A percentile compares a stretch with the other conserved stretches of the same genome.
Evolutionary conservation across 2,797 vertebrate species (phyloP).

Genomic region (Chelonia mydas): DNA sequence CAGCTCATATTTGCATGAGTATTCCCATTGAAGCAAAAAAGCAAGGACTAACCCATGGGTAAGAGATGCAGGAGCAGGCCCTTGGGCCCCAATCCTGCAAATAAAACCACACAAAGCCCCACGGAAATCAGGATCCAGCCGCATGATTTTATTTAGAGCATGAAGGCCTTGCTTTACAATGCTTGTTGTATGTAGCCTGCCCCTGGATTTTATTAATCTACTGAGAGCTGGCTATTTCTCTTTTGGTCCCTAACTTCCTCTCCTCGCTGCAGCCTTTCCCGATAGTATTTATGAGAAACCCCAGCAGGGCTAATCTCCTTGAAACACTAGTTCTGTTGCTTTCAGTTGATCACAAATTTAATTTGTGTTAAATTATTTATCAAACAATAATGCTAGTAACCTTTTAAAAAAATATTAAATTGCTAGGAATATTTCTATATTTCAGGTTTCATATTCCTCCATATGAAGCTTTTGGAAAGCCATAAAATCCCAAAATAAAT

Average conservation of each 20-base stretch:
- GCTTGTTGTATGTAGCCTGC: accelerated
- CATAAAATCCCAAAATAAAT: background rate
- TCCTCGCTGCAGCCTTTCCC: background rate
- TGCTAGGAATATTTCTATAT: background rate
- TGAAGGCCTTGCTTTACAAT: background rate
- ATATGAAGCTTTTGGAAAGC: background rate
- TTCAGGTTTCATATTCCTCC: background rate
- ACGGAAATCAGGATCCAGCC: background rate
- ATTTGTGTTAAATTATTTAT: background rate
- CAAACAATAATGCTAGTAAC: background rate
- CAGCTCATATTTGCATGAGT: background rate
- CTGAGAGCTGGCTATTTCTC: background rate
- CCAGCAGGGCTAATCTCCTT: background rate
- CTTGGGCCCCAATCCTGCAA: accelerated
- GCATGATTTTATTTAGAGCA: accelerated
- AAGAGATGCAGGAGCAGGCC: background rate
- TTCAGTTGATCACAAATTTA: background rate
- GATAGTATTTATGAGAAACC: background rate
- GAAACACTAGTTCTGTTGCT: background rate
- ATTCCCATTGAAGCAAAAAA: accelerated
- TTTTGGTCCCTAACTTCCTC: background rate
- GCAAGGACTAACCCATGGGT: background rate
- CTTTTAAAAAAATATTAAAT: background rate
- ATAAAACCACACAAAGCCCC: background rate
- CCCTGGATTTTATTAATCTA: background rate